A percentile compares a stretch with the other conserved stretches of the same genome.
Conservation (phyloP, 2,113 vertebrate species). For the Chionomys nivalis region DNA sequence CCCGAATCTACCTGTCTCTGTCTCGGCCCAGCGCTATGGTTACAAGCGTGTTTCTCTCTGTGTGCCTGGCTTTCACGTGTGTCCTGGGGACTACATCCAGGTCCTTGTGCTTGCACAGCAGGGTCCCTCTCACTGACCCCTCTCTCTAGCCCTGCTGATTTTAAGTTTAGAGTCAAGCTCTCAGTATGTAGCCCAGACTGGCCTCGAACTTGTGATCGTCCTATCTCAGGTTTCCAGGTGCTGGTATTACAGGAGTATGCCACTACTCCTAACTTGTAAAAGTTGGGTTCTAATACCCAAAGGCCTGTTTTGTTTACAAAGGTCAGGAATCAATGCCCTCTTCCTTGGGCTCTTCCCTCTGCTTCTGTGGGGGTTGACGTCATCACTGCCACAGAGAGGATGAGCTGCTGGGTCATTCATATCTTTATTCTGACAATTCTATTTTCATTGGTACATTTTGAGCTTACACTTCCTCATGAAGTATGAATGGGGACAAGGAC, state of each 20-base stretch:
- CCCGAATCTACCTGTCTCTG: background rate
- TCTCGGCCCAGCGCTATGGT: background rate
- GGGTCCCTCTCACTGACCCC: too few relatives aligned
- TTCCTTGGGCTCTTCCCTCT: background rate
- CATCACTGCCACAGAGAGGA: background rate
- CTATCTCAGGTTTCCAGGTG: background rate
- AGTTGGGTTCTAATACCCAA: background rate
- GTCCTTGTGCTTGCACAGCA: too few relatives aligned
- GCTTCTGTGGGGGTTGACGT: background rate
- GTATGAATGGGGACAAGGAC: background rate
- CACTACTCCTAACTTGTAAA: background rate
- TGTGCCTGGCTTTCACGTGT: background rate
- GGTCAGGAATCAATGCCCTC: background rate
- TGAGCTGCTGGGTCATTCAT: background rate
- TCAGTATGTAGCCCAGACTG: background rate
- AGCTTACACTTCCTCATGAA: constrained; percentile 35
- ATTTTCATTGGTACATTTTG: constrained; percentile 34
- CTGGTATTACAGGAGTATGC: background rate
- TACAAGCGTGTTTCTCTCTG: background rate
- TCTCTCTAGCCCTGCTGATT: background rate
- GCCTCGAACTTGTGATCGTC: background rate
- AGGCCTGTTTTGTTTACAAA: background rate
- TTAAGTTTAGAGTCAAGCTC: background rate
- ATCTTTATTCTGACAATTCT: constrained; percentile 9
- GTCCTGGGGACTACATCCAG: background rate